Conservation (phyloP, 2,797 vertebrate species). For the Simalia tracyae region DNA sequence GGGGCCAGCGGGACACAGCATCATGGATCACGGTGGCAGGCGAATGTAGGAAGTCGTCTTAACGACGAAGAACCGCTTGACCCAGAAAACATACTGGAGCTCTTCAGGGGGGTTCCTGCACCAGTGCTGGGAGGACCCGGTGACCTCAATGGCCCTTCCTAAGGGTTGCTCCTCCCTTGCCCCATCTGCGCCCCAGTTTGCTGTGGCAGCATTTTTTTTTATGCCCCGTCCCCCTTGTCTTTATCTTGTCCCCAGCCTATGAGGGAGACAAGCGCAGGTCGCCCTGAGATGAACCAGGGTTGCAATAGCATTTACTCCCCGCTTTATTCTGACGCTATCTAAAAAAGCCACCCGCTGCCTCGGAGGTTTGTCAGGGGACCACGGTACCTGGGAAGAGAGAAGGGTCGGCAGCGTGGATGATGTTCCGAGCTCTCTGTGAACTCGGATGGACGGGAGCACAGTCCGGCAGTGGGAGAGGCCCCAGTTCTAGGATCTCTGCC, state of each 20-base stretch:
- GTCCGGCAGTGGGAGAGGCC: background rate
- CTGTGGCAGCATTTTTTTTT: background rate
- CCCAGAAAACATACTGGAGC: background rate
- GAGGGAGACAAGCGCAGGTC: background rate
- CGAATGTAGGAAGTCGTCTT: background rate
- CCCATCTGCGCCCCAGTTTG: background rate
- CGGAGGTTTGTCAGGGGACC: background rate
- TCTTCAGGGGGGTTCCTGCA: background rate
- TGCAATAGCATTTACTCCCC: background rate
- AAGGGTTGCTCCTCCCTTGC: background rate
- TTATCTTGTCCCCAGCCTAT: background rate
- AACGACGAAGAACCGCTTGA: background rate
- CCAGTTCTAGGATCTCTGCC: background rate
- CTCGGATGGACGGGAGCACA: background rate
- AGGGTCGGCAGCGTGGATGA: background rate
- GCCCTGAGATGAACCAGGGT: background rate
- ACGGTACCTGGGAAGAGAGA: background rate
- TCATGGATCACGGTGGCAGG: background rate
- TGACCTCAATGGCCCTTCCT: background rate
- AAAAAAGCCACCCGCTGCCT: background rate
- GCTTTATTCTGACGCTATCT: background rate
- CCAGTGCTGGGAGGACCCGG: background rate
- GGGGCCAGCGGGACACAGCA: rapidly evolving
- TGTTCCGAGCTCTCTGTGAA: background rate
- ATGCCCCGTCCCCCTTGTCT: background rate